A percentile compares a stretch with the other conserved stretches of the same genome.
These are phyloP conservation scores for Pelochelys cantorii DNA, from an alignment of 2,797 vertebrate species.

Conservation along the genomic window DNA sequence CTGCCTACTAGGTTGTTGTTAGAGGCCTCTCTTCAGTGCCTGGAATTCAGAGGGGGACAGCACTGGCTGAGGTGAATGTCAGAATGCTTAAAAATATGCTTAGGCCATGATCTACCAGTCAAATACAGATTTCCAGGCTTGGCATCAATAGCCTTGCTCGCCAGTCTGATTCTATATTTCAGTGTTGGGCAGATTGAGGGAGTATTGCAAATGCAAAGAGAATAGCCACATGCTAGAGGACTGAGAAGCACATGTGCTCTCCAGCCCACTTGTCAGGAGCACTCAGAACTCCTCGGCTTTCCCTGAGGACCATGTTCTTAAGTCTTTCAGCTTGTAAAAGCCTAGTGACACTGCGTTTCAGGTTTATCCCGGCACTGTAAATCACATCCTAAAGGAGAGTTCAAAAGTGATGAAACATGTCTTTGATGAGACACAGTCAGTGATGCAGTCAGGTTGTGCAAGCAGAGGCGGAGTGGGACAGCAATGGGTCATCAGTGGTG, in stretches of 20 bases:
- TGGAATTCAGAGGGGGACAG: conserved; percentile 4
- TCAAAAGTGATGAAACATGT: neutral
- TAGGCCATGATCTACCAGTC: conserved; percentile 27
- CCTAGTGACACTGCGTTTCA: conserved; percentile 34
- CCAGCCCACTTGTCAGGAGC: neutral
- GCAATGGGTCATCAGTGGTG: neutral
- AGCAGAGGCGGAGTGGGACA: neutral
- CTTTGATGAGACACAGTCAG: neutral
- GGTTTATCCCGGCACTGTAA: conserved; percentile 38
- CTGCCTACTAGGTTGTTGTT: conserved; percentile 25
- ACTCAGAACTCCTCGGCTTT: neutral
- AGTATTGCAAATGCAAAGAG: neutral
- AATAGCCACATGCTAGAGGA: neutral
- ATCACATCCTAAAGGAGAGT: neutral
- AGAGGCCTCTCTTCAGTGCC: neutral
- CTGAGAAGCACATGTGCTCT: conserved; percentile 14
- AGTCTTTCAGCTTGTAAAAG: neutral
- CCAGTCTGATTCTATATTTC: rapidly evolving
- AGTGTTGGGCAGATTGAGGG: neutral
- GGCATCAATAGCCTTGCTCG: neutral
- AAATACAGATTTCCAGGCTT: neutral
- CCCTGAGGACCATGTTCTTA: neutral
- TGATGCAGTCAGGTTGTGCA: neutral
- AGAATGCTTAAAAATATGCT: neutral
- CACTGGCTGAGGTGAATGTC: neutral